Base-by-base conservation (phyloP, 2,113 vertebrate genomes). In the Ceuthmochares aereus region DNA sequence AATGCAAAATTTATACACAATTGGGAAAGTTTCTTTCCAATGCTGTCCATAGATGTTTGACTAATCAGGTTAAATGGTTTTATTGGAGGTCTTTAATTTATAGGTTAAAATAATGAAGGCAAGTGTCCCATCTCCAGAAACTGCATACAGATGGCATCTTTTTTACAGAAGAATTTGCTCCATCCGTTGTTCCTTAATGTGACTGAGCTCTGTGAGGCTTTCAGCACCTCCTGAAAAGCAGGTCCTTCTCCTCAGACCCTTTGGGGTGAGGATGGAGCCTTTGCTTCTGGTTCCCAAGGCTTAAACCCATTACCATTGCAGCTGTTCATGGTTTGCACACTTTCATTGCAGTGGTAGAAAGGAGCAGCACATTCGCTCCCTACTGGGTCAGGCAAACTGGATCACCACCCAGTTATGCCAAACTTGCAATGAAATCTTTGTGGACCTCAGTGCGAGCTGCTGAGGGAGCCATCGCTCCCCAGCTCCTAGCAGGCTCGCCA, bases 141-240 rank as follows among this genome's bases (percentile, higher is more conserved):
- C 14, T 51, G 9, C 58, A 43, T 19, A 52, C 5, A 55, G 34
- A 16, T 2, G 8, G 5, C 12, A 9, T 70, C 25, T 6, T 81
- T 87, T 67, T 68, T 36, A 3, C 4, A 64, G 62, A n/a, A 52
- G 4, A 3, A 54, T 14, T 76, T 76, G 5, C 4, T 27, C 27
- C 10, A 18, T 30, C 34, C 19, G 14, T 49, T 15, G 0, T 52
- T 43, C 32, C 22, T 43, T 0, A 0, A 7, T 2, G 3, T 49
- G n/a, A 20, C 7, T 26, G 69, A 22, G 15, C 23, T 72, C 34
- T 37, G 5, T 27, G n/a, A 25, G 63, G 49, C 15, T 10, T 15
- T 68, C 55, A 84, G 14, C 3, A 16, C 7, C 16, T 18, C 14
- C 25, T 6, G 14, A 69, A 10, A 79, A 78, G 54, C 25, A 27